Evolutionary conservation across 2,113 vertebrate species (phyloP).

Genomic region (Pluvialis apricaria): DNA sequence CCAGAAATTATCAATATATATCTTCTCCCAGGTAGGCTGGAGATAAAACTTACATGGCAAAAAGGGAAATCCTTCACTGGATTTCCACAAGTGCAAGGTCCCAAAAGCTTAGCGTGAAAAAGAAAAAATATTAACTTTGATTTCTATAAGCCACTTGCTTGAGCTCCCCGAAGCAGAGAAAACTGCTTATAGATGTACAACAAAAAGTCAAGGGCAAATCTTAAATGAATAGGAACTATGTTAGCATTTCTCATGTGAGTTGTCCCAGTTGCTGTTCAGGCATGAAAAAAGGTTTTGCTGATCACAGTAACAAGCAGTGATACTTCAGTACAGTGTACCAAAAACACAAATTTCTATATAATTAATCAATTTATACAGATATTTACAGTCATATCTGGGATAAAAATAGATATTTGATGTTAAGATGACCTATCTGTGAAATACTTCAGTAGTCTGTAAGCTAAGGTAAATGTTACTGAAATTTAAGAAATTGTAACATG

Average conservation of each 20-base stretch:
- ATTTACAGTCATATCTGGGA: not conserved
- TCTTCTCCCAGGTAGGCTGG: conserved; percentile 1
- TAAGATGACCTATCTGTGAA: not conserved
- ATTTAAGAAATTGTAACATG: not conserved
- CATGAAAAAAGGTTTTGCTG: conserved; percentile 17
- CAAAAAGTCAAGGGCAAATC: conserved; percentile 39
- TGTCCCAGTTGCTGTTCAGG: not conserved
- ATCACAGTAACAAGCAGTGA: not conserved
- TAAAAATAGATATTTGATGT: not conserved
- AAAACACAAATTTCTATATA: not conserved
- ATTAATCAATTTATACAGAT: not conserved
- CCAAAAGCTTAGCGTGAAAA: not conserved
- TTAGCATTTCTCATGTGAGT: not conserved
- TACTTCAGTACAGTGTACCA: not conserved
- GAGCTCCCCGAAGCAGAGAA: not conserved
- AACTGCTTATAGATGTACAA: not conserved
- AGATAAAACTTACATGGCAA: not conserved
- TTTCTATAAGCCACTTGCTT: not conserved
- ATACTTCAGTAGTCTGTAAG: not conserved
- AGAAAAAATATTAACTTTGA: not conserved
- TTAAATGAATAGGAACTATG: not conserved
- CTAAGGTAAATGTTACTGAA: not conserved
- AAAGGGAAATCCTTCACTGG: not conserved
- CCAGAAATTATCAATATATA: conserved; percentile 37
- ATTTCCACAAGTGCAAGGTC: not conserved